Percentiles rank a stretch among this genome's conserved stretches.
phyloP scores from a whole-genome alignment of 2,113 vertebrate genomes.

The Pteruthius melanotis region DNA sequence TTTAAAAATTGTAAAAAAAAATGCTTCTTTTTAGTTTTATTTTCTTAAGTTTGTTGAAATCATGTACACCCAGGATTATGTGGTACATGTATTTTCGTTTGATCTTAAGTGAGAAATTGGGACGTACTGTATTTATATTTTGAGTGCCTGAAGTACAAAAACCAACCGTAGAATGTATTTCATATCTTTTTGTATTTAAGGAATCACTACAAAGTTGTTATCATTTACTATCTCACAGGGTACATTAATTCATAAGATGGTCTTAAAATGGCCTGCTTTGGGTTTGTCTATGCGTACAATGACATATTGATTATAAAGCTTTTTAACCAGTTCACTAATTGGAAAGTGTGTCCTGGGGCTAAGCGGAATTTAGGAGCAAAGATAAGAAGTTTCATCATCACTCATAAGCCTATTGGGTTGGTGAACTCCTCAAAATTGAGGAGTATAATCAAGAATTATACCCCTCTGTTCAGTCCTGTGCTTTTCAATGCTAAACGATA shows the following conservation, averaged over 20 bases:
- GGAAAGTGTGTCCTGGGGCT: background rate
- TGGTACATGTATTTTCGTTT: background rate
- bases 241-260: background rate
- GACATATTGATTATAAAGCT: background rate
- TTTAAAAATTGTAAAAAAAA: background rate
- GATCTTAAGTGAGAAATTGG: background rate
- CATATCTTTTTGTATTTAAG: background rate
- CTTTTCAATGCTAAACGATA: background rate
- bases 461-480: background rate
- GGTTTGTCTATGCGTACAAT: background rate
- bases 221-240: background rate
- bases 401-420: fast-evolving
- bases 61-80: background rate
- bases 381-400: background rate
- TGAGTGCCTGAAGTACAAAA: background rate
- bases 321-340: background rate
- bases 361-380: background rate
- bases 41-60: background rate
- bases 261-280: background rate
- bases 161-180: background rate
- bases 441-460: no score
- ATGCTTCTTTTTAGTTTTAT: background rate
- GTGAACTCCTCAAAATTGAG: background rate
- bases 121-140: background rate
- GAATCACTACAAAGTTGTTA: background rate